Conservation (phyloP, 2,113 vertebrate species). For the Ameiurus melas region DNA sequence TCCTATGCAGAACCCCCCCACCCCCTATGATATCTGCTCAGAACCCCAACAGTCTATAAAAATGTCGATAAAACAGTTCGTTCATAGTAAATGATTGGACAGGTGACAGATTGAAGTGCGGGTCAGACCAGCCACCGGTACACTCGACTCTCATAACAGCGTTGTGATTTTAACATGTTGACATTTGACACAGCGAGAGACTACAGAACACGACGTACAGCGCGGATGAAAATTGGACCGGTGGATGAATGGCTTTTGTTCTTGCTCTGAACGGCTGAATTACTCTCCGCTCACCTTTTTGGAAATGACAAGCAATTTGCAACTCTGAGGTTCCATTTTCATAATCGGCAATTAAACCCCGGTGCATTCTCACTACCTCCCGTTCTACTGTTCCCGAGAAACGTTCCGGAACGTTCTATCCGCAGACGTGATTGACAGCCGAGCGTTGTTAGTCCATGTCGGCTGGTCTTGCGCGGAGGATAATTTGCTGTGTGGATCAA, state of each 20-base stretch:
- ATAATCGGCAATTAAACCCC: conserved; percentile 17
- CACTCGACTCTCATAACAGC: not conserved
- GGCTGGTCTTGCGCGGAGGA: conserved; percentile 51
- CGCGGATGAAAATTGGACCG: not conserved
- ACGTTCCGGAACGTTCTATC: conserved; percentile 15
- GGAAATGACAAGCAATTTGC: conserved; percentile 4
- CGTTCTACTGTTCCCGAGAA: not conserved
- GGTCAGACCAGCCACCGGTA: not conserved
- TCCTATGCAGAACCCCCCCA: not conserved
- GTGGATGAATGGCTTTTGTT: not conserved
- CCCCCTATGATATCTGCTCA: not conserved
- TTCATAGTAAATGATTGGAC: not conserved
- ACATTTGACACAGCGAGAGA: not conserved
- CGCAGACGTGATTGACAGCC: conserved; percentile 58
- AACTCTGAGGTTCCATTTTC: not conserved
- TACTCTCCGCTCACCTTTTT: not conserved
- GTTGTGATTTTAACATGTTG: not conserved
- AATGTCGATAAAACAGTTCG: not conserved
- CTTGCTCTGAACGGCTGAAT: not conserved
- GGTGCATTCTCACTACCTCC: not conserved
- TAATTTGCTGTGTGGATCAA: conserved; percentile 66
- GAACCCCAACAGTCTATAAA: not conserved
- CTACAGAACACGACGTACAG: not conserved
- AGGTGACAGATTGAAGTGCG: not conserved
- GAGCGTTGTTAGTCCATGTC: conserved; percentile 60